A percentile compares a stretch with the other conserved stretches of the same genome.
phyloP scores from a whole-genome alignment of 2,888 invertebrate species.

The Perizoma affinitatum region DNA sequence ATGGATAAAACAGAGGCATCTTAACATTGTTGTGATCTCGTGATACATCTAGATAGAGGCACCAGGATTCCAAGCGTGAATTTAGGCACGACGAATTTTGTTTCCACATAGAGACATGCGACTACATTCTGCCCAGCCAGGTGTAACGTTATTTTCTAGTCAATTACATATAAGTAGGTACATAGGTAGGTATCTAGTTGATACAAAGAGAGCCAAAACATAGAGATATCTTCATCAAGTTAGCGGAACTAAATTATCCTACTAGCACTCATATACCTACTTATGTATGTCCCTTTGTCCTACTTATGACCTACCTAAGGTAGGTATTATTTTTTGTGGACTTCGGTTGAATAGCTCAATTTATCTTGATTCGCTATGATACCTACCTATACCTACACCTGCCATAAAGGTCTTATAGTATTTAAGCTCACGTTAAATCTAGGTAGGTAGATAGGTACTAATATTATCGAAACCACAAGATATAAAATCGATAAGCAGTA shows the following conservation, averaged over 20 bases:
- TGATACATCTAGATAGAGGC: not conserved
- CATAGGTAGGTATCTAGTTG: not conserved
- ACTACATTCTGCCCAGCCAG: constrained; percentile 5
- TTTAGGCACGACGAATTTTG: constrained; percentile 15
- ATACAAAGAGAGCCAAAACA: not conserved
- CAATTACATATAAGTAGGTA: constrained; percentile 13
- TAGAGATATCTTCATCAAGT: not conserved
- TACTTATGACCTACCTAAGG: no score
- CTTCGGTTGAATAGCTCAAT: no score
- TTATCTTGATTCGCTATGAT: no score
- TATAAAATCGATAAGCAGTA: not conserved
- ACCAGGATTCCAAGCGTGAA: constrained; percentile 4
- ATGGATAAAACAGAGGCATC: not conserved
- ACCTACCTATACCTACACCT: no score
- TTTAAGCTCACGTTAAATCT: no score
- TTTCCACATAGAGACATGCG: constrained; percentile 18
- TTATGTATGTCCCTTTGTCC: no score
- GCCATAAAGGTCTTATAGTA: no score
- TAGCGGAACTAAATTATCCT: not conserved
- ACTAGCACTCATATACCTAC: no score
- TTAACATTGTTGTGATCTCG: not conserved
- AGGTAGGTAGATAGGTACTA: no score
- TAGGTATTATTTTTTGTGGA: no score
- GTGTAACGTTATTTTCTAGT: constrained; percentile 19
- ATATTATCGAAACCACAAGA: not conserved